Conservation (phyloP, 2,888 invertebrate genomes). For the Galeopsomyia nigrocyanea region DNA sequence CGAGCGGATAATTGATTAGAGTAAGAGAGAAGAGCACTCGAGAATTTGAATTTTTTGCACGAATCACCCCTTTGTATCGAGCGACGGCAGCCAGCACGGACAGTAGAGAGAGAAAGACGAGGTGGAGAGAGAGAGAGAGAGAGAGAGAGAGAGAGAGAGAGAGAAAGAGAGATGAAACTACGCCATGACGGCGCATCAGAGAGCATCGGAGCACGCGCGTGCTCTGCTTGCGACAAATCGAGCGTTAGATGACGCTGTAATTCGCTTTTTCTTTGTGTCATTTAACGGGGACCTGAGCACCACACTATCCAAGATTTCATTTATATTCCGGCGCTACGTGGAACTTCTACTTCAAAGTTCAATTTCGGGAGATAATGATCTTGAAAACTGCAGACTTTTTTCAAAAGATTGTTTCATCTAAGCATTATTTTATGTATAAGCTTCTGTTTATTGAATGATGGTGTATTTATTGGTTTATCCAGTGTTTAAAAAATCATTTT, state of each 20-base stretch:
- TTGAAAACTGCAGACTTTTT: no score
- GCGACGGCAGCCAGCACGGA: slow-evolving; percentile 12
- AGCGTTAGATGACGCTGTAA: slow-evolving; percentile 47
- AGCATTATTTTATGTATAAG: no score
- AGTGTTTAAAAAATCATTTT: no score
- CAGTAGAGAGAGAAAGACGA: background rate
- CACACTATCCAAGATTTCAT: slow-evolving; percentile 23
- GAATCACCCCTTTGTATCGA: slow-evolving; percentile 42
- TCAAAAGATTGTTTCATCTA: no score
- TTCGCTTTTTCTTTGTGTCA: slow-evolving; percentile 42
- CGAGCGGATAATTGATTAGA: slow-evolving; percentile 42
- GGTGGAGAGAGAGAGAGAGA: background rate
- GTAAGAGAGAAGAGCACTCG: slow-evolving; percentile 35
- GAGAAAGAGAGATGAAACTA: slow-evolving; percentile 1
- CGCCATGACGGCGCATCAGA: slow-evolving; percentile 33
- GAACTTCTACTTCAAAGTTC: background rate
- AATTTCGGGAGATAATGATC: no score
- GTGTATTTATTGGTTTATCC: no score
- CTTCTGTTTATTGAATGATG: no score
- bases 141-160: slow-evolving; percentile 15
- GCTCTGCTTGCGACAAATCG: slow-evolving; percentile 43
- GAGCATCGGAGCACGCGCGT: background rate
- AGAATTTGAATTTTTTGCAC: slow-evolving; percentile 43
- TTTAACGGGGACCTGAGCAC: slow-evolving; percentile 19
- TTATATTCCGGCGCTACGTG: slow-evolving; percentile 21